A percentile compares a stretch with the other conserved stretches of the same genome.
These are phyloP conservation scores for Coelopa frigida DNA, from an alignment of 1,140 invertebrate genomes.

Conservation along the genomic window DNA sequence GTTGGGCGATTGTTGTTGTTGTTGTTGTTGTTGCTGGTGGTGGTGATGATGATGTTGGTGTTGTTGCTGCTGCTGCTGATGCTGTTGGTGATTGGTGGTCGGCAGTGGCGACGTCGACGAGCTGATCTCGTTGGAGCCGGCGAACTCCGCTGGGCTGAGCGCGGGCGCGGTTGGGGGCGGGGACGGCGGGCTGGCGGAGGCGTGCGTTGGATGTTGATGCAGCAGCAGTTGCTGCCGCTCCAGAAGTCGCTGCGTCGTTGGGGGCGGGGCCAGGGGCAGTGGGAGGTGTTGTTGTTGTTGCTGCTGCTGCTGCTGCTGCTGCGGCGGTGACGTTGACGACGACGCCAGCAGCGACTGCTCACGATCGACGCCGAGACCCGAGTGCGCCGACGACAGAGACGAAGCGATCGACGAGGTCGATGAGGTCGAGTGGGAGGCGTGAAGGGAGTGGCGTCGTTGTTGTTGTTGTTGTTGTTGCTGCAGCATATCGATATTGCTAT, in stretches of 20 bases:
- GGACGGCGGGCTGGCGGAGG: conserved; percentile 14
- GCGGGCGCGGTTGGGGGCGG: conserved; percentile 27
- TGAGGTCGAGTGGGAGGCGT: conserved; percentile 5
- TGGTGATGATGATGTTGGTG: neutral
- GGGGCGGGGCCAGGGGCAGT: conserved; percentile 7
- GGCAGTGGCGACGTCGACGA: conserved; percentile 52
- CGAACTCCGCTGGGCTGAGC: conserved; percentile 43
- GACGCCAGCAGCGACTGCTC: too few relatives aligned
- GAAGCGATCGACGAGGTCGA: neutral
- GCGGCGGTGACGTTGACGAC: conserved; percentile 9
- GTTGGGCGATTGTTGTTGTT: neutral
- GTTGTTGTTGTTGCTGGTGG: conserved; percentile 9
- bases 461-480: conserved; percentile 13
- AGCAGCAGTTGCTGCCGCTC: neutral
- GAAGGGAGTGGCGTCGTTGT: conserved; percentile 7
- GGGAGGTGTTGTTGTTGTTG: conserved; percentile 8
- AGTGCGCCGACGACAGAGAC: too few relatives aligned
- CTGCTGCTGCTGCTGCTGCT: conserved; percentile 10
- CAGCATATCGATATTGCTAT: conserved; percentile 5
- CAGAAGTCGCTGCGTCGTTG: too few relatives aligned
- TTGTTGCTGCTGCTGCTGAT: conserved; percentile 12
- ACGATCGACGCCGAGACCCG: too few relatives aligned
- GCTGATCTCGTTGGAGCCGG: conserved; percentile 52
- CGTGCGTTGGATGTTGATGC: conserved; percentile 8
- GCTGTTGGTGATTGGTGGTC: conserved; percentile 6